Evolutionary conservation across 2,888 invertebrate species (phyloP), one percentile per base, ranked within the genome.

Genomic region (Caenorhabditis auriculariae): DNA sequence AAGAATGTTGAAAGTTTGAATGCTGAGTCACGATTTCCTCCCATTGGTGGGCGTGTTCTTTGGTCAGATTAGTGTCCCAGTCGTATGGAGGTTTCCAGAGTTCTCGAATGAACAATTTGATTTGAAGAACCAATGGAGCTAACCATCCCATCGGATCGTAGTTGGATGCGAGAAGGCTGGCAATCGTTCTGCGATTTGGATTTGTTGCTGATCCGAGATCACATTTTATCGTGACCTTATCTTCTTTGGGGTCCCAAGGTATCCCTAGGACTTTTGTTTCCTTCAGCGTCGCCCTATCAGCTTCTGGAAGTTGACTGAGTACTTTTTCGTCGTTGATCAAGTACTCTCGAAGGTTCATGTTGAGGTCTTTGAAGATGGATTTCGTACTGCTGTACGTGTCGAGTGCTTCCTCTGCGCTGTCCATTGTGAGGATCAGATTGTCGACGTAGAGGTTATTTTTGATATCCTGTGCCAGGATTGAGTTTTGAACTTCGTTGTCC

Each of bases 71-170:
- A 0, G 47, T 54, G 32, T 54, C 47, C 54, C 54, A 54, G 21
- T 27, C 41, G 17, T 54, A 54, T 15, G 19, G 3, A 5, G 19
- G 24, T 9, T 57, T 49, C 78, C 79, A 80, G 7, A 76, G 53
- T 24, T 71, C 47, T 54, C 80, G 78, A 4, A 78, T 38, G 9
- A 80, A 42, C 3, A 78, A 53, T 28, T 79, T 78, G 1, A 60
- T 69, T 15, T 61, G 52, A 0, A 81, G 53, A 2, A 58, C 51
- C 15, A 68, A 57, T 3, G 72, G 75, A 12, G 60, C 51, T 2
- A 77, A 17, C 42, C 79, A 65, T 45, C 81, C 81, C 9, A 78
- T 41, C 0, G 82, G 80, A 53, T 82, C 79, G 52, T 70, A 82
- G 2, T 75, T 12, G 0, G 55, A 59, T 47, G 76, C 79, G 3